phyloP scores from a whole-genome alignment of 2,888 invertebrate species.

The Cactoblastis cactorum region DNA sequence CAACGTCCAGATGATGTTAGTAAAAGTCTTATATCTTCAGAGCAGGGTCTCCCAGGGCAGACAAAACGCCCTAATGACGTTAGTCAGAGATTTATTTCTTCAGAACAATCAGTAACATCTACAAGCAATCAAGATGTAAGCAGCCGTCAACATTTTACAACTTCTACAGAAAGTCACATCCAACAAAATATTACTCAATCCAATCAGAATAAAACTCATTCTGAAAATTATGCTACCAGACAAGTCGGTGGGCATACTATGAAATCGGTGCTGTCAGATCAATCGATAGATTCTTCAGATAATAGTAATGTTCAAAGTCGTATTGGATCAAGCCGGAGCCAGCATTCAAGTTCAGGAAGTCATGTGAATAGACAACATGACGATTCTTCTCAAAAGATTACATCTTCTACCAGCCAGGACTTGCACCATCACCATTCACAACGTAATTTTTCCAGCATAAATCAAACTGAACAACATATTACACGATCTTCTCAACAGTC shows the following conservation, averaged over 20 bases:
- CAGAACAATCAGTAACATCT: slow-evolving; percentile 37
- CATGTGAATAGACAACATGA: slow-evolving; percentile 30
- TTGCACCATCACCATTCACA: slow-evolving; percentile 28
- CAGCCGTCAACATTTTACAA: slow-evolving; percentile 26
- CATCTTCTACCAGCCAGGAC: slow-evolving; percentile 23
- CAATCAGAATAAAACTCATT: slow-evolving; percentile 35
- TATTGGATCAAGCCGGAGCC: slow-evolving; percentile 32
- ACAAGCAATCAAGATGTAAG: slow-evolving; percentile 35
- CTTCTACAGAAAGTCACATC: slow-evolving; percentile 28
- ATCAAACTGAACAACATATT: slow-evolving; percentile 39
- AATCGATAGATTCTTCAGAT: slow-evolving; percentile 32
- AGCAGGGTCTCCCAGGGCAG: slow-evolving; percentile 28
- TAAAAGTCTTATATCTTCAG: slow-evolving; percentile 14
- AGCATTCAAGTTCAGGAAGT: slow-evolving; percentile 33
- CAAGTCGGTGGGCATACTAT: slow-evolving; percentile 28
- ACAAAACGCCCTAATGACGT: slow-evolving; percentile 31
- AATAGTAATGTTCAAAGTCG: slow-evolving; percentile 33
- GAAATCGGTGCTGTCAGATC: slow-evolving; percentile 32
- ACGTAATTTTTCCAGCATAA: slow-evolving; percentile 35
- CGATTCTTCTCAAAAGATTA: slow-evolving; percentile 41
- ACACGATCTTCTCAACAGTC: slow-evolving; percentile 48
- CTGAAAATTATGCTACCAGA: slow-evolving; percentile 13
- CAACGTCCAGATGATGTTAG: slow-evolving; percentile 22
- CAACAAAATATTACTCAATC: slow-evolving; percentile 34
- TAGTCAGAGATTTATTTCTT: slow-evolving; percentile 37